Evolutionary conservation across 2,113 vertebrate species (phyloP).

Genomic region (Hyla sarda): DNA sequence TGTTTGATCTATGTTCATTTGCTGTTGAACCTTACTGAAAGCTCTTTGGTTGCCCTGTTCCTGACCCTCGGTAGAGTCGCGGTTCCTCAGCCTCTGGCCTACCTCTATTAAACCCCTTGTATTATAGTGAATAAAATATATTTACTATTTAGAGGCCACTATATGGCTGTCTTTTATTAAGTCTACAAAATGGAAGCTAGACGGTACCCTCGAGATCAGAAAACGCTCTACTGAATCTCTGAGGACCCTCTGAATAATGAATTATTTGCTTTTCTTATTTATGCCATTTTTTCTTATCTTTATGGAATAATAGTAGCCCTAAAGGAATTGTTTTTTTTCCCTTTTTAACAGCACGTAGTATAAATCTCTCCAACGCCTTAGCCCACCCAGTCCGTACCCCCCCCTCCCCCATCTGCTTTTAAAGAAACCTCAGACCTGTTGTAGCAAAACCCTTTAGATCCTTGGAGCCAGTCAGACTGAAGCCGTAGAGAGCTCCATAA

Average conservation of each 20-base stretch:
- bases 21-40: too few relatives aligned
- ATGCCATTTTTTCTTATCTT: slow-evolving; percentile 30
- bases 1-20: too few relatives aligned
- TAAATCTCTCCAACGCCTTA: slow-evolving; percentile 8
- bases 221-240: neutral
- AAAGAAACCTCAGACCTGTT: slow-evolving; percentile 24
- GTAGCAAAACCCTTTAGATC: slow-evolving; percentile 5
- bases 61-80: too few relatives aligned
- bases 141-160: neutral
- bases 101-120: neutral
- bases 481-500: neutral
- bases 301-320: slow-evolving; percentile 20
- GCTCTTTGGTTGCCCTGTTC: too few relatives aligned
- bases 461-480: slow-evolving; percentile 21
- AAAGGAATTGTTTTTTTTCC: neutral
- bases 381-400: slow-evolving; percentile 15
- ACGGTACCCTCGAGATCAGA: neutral
- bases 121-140: neutral
- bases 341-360: slow-evolving; percentile 20
- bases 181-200: neutral
- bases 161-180: neutral
- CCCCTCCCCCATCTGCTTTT: slow-evolving; percentile 13
- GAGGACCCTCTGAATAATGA: slow-evolving; percentile 53
- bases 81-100: too few relatives aligned
- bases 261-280: slow-evolving; percentile 28